Conservation (phyloP, 2,888 invertebrate species). For the Ormyrus pomaceus region DNA sequence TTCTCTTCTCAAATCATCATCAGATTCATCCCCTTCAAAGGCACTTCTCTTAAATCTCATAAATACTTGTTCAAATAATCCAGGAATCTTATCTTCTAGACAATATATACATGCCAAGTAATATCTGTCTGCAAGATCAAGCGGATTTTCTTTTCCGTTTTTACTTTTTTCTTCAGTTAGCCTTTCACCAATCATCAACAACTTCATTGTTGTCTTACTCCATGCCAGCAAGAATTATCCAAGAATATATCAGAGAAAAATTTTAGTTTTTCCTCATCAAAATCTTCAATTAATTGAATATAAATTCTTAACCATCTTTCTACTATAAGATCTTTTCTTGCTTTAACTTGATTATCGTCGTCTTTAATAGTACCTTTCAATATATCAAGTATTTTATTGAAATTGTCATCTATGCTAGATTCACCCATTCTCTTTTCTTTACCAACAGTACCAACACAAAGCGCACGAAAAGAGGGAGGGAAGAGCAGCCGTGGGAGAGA, state of each 20-base stretch:
- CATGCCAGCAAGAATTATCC: neutral
- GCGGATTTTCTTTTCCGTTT: slow-evolving; percentile 6
- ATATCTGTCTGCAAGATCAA: slow-evolving; percentile 17
- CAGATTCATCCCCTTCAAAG: neutral
- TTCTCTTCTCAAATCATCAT: slow-evolving; percentile 11
- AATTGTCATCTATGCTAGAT: slow-evolving; percentile 4
- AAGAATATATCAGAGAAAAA: neutral
- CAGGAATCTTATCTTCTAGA: slow-evolving; percentile 13
- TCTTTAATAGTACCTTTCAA: slow-evolving; percentile 1
- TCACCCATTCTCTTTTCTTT: neutral
- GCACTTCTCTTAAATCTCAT: slow-evolving; percentile 5
- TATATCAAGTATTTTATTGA: slow-evolving; percentile 21
- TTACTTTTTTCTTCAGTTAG: slow-evolving; percentile 12
- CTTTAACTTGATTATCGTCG: slow-evolving; percentile 13
- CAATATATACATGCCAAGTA: slow-evolving; percentile 12
- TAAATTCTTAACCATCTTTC: slow-evolving; percentile 7
- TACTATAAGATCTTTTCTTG: slow-evolving; percentile 10
- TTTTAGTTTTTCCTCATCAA: slow-evolving; percentile 9
- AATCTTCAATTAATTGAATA: slow-evolving; percentile 6
- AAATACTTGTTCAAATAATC: slow-evolving; percentile 13
- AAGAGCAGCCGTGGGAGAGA: neutral
- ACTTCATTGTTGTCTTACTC: neutral
- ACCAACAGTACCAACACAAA: too few species aligned
- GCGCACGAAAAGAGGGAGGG: neutral
- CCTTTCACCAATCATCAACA: slow-evolving; percentile 9